Conservation (phyloP, 35 echinoderm and acorn worm genomes). For the Patiria miniata region DNA sequence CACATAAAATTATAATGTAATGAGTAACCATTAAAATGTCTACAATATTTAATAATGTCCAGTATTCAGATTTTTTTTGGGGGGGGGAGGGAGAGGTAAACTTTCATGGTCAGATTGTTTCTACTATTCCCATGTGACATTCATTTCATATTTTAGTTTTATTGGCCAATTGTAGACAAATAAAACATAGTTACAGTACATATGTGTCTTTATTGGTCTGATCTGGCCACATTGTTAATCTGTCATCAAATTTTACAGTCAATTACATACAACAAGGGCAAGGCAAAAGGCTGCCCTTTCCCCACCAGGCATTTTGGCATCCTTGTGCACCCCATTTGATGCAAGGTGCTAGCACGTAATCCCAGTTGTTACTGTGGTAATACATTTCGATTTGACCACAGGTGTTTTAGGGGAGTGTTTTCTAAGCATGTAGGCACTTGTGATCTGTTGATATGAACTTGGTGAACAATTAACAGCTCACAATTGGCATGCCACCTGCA, state of each 20-base stretch:
- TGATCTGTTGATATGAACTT: neutral
- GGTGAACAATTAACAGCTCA: constrained; percentile 12
- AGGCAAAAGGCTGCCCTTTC: neutral
- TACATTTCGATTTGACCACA: no score
- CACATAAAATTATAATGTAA: no score
- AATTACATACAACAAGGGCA: constrained; percentile 8
- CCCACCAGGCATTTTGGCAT: no score
- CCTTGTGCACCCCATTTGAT: no score
- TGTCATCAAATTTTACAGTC: constrained; percentile 28
- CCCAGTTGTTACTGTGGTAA: no score
- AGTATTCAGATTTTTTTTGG: no score
- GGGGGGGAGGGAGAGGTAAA: no score
- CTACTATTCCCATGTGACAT: neutral
- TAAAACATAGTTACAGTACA: neutral
- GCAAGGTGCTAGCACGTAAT: no score
- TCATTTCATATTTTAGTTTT: neutral
- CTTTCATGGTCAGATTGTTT: neutral
- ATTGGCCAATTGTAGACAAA: neutral
- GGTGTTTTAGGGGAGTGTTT: no score
- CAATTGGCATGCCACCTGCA: constrained; percentile 15
- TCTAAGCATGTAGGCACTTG: constrained; percentile 1
- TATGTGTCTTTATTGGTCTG: neutral
- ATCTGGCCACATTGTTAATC: neutral
- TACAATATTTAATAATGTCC: no score
- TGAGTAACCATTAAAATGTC: no score